A percentile compares a stretch with the other conserved stretches of the same genome.
Conservation (phyloP, 2,113 vertebrate species). For the Campylomormyrus numenius region DNA sequence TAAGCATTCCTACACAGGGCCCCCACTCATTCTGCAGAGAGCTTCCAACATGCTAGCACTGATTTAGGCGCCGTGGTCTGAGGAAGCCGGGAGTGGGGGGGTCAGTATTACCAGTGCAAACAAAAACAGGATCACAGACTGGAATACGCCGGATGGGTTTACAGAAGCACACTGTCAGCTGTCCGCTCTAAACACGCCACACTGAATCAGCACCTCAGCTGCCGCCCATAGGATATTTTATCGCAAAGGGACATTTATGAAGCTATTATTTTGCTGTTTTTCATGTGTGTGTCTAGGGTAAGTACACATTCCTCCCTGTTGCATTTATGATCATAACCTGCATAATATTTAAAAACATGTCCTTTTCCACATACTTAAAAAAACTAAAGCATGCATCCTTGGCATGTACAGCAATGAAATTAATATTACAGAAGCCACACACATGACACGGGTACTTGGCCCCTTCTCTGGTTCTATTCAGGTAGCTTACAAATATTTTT, state of each 20-base stretch:
- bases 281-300: no score
- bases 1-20: neutral
- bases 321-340: neutral
- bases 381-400: neutral
- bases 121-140: neutral
- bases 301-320: neutral
- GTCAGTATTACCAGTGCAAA: neutral
- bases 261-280: neutral
- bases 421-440: neutral
- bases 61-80: neutral
- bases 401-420: neutral
- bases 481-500: neutral
- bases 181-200: slow-evolving; percentile 18
- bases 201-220: slow-evolving; percentile 16
- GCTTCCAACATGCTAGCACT: neutral
- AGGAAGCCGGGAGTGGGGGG: neutral
- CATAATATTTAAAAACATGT: neutral
- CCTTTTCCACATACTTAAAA: neutral
- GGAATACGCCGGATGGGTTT: neutral
- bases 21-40: neutral
- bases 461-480: neutral
- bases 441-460: neutral
- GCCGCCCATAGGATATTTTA: slow-evolving; percentile 14
- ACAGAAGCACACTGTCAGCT: neutral
- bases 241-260: neutral